Base-by-base conservation (phyloP, 2,797 vertebrate genomes). In the Rhynchotus rufescens region DNA sequence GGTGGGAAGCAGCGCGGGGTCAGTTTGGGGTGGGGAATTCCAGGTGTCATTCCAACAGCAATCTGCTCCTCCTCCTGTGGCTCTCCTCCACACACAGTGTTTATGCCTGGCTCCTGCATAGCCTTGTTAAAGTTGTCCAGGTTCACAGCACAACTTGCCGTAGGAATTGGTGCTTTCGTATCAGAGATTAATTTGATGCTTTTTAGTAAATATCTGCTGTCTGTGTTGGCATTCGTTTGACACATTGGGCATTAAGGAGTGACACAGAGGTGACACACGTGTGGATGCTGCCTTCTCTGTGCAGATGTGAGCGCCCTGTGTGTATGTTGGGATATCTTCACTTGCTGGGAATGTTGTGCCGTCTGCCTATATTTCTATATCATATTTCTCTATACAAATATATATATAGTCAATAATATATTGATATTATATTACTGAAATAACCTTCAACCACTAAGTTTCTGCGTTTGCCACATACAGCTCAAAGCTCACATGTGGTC, bases 21-120 rank as follows among this genome's bases (percentile, higher is more conserved):
- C 88, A 85, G 40, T 9, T 9, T 32, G 21, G 40, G 45, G 64
- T 59, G 93, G 76, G 57, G 67, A 90, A 62, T 69, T 79, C 56
- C 90, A 85, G 82, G 84, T 75, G 93, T 22, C 84, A 40, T 52
- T 85, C 47, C 73, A 66, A 56, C n/a, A 15, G n/a, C 79, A 86
- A 68, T 13, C 49, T 64, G 38, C 67, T 85, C 56, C 67, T 94
- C 66, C 40, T 66, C 61, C 28, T 56, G 54, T 85, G 89, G 79
- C 80, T 91, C 42, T n/a, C 71, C 69, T 80, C 77, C 92, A 72
- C 82, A 47, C 0, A 1, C 3, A 0, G 71, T 0, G 0, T 66
- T 80, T 40, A 52, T 68, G 69, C 56, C 62, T 57, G 1, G 66
- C 64, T 84, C 2, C 0, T 62, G 72, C 20, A 47, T 52, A 49